Evolutionary conservation across 2,888 invertebrate species (phyloP), one percentile per base, ranked within the genome.

Genomic region (Oxystoma pomonae): DNA sequence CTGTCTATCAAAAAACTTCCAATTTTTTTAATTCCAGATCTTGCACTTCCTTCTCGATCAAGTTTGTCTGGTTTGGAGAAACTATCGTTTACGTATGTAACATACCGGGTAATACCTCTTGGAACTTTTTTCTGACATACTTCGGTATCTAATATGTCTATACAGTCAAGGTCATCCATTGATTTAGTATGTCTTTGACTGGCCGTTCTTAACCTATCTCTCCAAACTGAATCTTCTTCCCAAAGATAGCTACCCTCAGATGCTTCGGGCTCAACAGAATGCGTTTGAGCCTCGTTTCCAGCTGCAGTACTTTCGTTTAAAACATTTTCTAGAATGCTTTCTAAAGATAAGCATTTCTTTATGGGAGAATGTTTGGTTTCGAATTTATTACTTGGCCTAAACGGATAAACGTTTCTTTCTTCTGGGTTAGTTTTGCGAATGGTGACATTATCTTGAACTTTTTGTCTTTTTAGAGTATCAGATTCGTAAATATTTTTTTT

Each of bases 221-320:
- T 83, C 93, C 93, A 93, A 22, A 92, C 81, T 5, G 86, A 81
- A 79, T 93, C 92, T 79, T 93, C 91, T 74, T 92, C 92, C 92
- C 92, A 92, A 51, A 90, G 84, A 76, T 89, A 87, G 72, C 90
- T 90, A 58, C 88, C 89, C 73, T 85, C 85, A 64, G 69, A 68
- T 16, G 59, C 63, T 9, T 55, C 17, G 49, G 62, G 66, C 59
- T 57, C 62, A 12, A 60, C 55, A 5, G 58, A 20, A 16, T 57
- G 58, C 63, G 61, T 60, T 62, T 66, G 62, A 64, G 60, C 22
- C 50, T 66, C 73, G 64, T 61, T 55, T 22, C 61, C 20, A 57
- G 63, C 63, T 21, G 67, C 71, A 20, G 66, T 65, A 35, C 67
- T 71, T 60, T 80, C 78, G 65, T 73, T 78, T 57, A 78, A 70